These are phyloP conservation scores for Teleogryllus occipitalis DNA, from an alignment of 1,140 invertebrate genomes.

Conservation along the genomic window DNA sequence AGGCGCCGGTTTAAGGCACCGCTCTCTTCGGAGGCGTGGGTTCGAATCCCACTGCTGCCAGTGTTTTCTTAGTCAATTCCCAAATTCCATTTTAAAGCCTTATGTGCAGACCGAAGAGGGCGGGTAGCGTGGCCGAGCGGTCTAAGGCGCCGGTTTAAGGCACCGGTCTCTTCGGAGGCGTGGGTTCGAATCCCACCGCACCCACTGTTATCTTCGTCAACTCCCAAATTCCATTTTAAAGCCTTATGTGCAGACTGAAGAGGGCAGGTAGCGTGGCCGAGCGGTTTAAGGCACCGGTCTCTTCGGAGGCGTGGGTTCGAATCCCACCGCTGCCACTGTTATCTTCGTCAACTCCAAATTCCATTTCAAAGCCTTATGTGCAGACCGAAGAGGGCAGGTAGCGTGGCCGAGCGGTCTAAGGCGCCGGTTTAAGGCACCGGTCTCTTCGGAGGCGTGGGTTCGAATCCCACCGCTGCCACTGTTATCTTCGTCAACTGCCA, in stretches of 20 bases:
- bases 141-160: conserved; percentile 68
- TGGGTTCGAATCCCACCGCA: conserved; percentile 69
- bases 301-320: conserved; percentile 64
- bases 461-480: conserved; percentile 58
- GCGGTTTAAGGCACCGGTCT: conserved; percentile 68
- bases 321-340: conserved; percentile 66
- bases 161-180: conserved; percentile 62
- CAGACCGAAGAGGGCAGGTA: no score
- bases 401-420: conserved; percentile 29
- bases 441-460: conserved; percentile 59
- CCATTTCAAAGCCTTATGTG: no score
- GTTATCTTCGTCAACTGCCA: no score
- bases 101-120: no score
- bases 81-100: no score
- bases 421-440: conserved; percentile 31
- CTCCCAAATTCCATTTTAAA: no score
- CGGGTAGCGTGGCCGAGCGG: conserved; percentile 65
- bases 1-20: conserved; percentile 68
- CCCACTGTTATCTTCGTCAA: no score
- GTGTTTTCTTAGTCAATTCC: no score
- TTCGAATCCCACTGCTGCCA: conserved; percentile 67
- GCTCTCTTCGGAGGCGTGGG: conserved; percentile 62
- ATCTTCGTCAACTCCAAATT: no score
- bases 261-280: no score
- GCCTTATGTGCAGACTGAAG: no score